Evolutionary conservation across 2,797 vertebrate genomes (phyloP).

Genomic region (Bucorvus abyssinicus): DNA sequence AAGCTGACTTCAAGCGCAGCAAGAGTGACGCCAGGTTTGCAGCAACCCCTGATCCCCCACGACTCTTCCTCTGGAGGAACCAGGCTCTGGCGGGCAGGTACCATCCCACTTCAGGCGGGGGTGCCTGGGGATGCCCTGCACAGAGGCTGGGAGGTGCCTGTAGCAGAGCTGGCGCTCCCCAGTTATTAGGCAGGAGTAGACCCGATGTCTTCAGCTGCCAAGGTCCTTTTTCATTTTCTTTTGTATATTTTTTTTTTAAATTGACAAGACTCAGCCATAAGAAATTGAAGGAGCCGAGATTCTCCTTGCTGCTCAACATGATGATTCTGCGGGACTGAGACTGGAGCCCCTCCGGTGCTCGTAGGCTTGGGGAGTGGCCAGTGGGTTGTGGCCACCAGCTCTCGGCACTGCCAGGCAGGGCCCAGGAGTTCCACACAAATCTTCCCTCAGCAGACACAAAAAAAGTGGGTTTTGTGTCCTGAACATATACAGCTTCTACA

Average conservation of each 20-base stretch:
- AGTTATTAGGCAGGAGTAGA: not conserved
- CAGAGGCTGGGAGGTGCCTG: fast-evolving
- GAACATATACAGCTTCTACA: not conserved
- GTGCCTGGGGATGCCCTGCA: not conserved
- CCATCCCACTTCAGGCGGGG: fast-evolving
- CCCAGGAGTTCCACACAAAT: no score
- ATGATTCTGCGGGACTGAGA: not conserved
- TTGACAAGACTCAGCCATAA: not conserved
- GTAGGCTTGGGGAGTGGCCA: fast-evolving
- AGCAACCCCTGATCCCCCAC: not conserved
- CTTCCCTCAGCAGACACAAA: not conserved
- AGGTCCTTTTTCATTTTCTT: not conserved
- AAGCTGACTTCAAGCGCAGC: not conserved
- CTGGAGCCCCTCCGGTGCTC: fast-evolving
- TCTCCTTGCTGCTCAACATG: fast-evolving
- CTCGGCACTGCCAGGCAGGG: no score
- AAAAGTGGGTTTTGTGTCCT: not conserved
- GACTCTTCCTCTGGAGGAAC: not conserved
- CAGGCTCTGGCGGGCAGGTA: not conserved
- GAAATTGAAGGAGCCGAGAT: not conserved
- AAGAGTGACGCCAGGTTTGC: not conserved
- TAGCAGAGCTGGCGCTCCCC: fast-evolving
- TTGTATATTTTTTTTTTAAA: not conserved
- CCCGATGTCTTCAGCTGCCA: not conserved
- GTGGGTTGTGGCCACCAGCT: not conserved